Conservation (phyloP, 2,888 invertebrate species). For the Drosophila prostipennis region DNA sequence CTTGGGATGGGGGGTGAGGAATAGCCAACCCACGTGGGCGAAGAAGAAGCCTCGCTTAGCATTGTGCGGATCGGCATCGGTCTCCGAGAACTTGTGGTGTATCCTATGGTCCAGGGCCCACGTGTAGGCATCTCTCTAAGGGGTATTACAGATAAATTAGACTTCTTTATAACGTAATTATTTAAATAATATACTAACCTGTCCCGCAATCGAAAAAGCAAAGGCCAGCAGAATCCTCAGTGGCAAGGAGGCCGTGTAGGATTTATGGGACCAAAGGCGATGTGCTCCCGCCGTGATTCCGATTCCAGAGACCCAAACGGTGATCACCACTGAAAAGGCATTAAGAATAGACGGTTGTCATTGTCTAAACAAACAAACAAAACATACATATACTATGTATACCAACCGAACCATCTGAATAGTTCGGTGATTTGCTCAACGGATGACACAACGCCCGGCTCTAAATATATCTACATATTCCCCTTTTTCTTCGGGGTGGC, state of each 20-base stretch:
- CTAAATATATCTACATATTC: constrained; percentile 35
- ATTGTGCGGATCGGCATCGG: constrained; percentile 90
- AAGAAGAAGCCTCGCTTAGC: constrained; percentile 94
- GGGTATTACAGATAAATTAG: background rate
- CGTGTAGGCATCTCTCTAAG: constrained; percentile 91
- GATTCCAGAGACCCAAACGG: constrained; percentile 90
- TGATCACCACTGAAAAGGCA: constrained; percentile 85
- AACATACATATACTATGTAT: constrained; percentile 16
- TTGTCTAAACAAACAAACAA: constrained; percentile 37
- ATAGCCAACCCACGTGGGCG: constrained; percentile 96
- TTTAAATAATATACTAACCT: constrained; percentile 85
- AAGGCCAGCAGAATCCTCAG: constrained; percentile 88
- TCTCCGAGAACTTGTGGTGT: constrained; percentile 95
- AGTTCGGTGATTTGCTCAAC: constrained; percentile 39
- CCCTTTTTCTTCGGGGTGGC: constrained; percentile 26
- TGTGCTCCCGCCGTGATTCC: constrained; percentile 93
- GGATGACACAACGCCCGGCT: constrained; percentile 62
- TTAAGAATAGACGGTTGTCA: constrained; percentile 30
- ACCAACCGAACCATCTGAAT: constrained; percentile 11
- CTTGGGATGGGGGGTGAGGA: constrained; percentile 92
- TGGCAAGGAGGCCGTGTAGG: constrained; percentile 90
- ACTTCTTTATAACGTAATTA: no score
- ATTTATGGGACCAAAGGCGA: constrained; percentile 91
- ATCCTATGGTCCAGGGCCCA: constrained; percentile 95
- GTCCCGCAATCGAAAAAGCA: constrained; percentile 91